A percentile compares a stretch with the other conserved stretches of the same genome.
These are phyloP conservation scores for Ypsolopha sequella DNA, from an alignment of 2,888 invertebrate genomes.

Conservation along the genomic window DNA sequence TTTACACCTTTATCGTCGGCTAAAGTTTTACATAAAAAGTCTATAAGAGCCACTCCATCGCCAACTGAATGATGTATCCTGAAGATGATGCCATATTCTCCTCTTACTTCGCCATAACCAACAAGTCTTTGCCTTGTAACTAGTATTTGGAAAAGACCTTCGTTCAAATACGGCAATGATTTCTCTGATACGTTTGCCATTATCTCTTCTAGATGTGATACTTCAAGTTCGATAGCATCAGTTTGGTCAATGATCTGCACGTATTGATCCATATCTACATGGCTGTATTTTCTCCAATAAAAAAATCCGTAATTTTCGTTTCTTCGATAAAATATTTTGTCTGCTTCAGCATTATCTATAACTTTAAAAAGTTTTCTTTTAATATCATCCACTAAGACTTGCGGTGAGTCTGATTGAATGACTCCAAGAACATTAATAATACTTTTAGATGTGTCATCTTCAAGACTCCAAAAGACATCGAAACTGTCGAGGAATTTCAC, in stretches of 20 bases:
- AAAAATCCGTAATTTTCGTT: slow-evolving; percentile 58
- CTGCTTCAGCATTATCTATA: slow-evolving; percentile 16
- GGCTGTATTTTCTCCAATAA: slow-evolving; percentile 51
- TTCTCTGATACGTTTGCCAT: slow-evolving; percentile 44
- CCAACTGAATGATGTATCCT: slow-evolving; percentile 68
- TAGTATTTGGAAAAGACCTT: slow-evolving; percentile 63
- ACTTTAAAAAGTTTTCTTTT: slow-evolving; percentile 26
- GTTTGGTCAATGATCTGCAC: slow-evolving; percentile 46
- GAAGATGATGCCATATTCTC: slow-evolving; percentile 52
- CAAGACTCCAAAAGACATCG: slow-evolving; percentile 67
- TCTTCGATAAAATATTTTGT: slow-evolving; percentile 54
- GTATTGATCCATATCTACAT: slow-evolving; percentile 44
- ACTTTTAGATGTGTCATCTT: slow-evolving; percentile 48
- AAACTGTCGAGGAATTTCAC: slow-evolving; percentile 58
- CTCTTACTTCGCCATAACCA: slow-evolving; percentile 17
- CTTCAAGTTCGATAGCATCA: slow-evolving; percentile 21
- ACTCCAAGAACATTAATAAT: slow-evolving; percentile 60
- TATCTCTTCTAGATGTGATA: slow-evolving; percentile 34
- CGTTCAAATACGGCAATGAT: slow-evolving; percentile 49
- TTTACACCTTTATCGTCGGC: slow-evolving; percentile 34
- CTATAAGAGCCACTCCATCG: slow-evolving; percentile 62
- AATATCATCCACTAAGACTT: slow-evolving; percentile 22
- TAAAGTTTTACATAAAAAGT: slow-evolving; percentile 52
- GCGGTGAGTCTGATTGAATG: slow-evolving; percentile 37
- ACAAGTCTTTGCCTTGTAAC: slow-evolving; percentile 33